These are phyloP conservation scores for Lathronympha strigana DNA, from an alignment of 2,888 invertebrate species.

Conservation along the genomic window DNA sequence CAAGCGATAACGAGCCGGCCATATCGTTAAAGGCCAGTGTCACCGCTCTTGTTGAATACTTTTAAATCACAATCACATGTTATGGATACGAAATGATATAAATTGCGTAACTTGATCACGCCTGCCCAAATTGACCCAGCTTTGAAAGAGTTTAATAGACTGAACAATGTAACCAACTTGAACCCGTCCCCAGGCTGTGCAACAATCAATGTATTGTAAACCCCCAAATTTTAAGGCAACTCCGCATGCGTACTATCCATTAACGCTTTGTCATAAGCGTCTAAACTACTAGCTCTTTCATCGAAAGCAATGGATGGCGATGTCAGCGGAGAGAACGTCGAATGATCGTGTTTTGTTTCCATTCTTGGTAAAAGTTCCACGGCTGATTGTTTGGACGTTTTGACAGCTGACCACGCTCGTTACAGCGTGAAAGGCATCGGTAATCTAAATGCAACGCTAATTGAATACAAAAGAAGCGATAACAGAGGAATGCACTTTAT, in stretches of 20 bases:
- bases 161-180: conserved; percentile 73
- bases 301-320: conserved; percentile 42
- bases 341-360: conserved; percentile 45
- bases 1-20: conserved; percentile 43
- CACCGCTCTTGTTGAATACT: conserved; percentile 58
- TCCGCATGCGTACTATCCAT: conserved; percentile 47
- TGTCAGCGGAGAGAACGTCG: conserved; percentile 30
- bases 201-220: conserved; percentile 50
- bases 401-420: conserved; percentile 83
- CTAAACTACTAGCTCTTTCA: neutral
- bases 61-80: conserved; percentile 56
- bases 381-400: conserved; percentile 82
- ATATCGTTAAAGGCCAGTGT: conserved; percentile 48
- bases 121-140: conserved; percentile 72
- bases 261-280: conserved; percentile 43
- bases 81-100: conserved; percentile 59
- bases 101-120: conserved; percentile 75
- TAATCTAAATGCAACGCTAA: conserved; percentile 82
- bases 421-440: conserved; percentile 82
- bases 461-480: conserved; percentile 83
- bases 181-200: conserved; percentile 53
- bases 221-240: conserved; percentile 46
- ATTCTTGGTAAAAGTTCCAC: conserved; percentile 51
- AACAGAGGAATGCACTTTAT: conserved; percentile 77
- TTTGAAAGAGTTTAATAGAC: conserved; percentile 80